These are phyloP conservation scores for Paradoxurus hermaphroditus DNA, from an alignment of 2,113 vertebrate species.

Conservation along the genomic window DNA sequence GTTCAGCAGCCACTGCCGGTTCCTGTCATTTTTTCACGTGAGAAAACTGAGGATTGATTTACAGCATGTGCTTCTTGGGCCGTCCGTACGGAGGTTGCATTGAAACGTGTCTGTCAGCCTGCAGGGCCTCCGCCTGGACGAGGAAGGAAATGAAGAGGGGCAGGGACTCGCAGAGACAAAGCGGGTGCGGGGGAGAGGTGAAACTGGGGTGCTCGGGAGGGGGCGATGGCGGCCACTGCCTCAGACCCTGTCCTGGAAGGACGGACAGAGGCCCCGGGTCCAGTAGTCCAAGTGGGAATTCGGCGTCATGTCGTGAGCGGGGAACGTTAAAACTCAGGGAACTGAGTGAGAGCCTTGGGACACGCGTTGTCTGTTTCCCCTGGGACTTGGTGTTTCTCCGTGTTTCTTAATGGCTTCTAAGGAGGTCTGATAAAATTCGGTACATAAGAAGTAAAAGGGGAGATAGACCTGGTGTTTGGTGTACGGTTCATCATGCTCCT, in stretches of 20 bases:
- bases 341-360: not conserved
- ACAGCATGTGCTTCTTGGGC: not conserved
- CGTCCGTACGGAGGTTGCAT: not conserved
- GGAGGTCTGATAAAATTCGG: not conserved
- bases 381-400: not conserved
- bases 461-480: no score
- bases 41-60: not conserved
- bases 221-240: not conserved
- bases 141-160: not conserved
- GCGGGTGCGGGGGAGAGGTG: fast-evolving
- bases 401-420: not conserved
- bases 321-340: not conserved
- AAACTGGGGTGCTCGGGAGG: fast-evolving
- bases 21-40: not conserved
- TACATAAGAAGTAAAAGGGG: not conserved
- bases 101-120: not conserved
- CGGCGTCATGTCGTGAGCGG: fast-evolving
- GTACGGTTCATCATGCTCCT: not conserved
- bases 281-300: fast-evolving
- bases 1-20: not conserved
- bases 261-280: no score
- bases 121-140: not conserved
- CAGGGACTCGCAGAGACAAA: not conserved
- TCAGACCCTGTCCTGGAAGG: fast-evolving
- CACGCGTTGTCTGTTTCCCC: not conserved